These are phyloP conservation scores for Scrobipalpa costella DNA, from an alignment of 2,888 invertebrate species.

Conservation along the genomic window DNA sequence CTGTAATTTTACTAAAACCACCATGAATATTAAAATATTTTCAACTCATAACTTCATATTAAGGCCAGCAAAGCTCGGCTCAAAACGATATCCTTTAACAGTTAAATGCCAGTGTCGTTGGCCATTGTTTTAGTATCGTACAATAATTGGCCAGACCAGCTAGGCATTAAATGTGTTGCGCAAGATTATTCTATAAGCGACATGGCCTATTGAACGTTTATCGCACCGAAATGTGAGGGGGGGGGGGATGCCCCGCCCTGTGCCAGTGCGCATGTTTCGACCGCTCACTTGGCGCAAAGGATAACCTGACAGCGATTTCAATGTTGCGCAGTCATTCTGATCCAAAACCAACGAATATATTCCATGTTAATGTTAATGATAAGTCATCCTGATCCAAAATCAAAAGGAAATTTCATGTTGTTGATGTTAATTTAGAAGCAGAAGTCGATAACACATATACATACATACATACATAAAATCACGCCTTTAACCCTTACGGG, in stretches of 20 bases:
- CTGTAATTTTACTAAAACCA: not conserved
- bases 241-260: slow-evolving; percentile 52
- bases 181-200: slow-evolving; percentile 52
- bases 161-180: slow-evolving; percentile 42
- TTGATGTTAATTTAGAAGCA: too few relatives aligned
- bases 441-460: too few relatives aligned
- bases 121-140: slow-evolving; percentile 23
- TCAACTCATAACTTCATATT: not conserved
- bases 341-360: not conserved
- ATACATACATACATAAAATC: too few relatives aligned
- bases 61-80: not conserved
- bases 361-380: not conserved
- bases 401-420: too few relatives aligned
- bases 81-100: not conserved
- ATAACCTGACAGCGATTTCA: slow-evolving; percentile 26
- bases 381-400: too few relatives aligned
- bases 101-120: slow-evolving; percentile 19
- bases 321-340: not conserved
- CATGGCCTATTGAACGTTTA: slow-evolving; percentile 60
- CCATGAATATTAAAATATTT: not conserved
- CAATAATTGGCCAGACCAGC: slow-evolving; percentile 25
- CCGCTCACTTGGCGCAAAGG: slow-evolving; percentile 34
- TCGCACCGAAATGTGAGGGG: slow-evolving; percentile 47
- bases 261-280: slow-evolving; percentile 46
- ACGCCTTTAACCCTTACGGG: too few relatives aligned